Evolutionary conservation across 2,113 vertebrate genomes (phyloP).

Genomic region (Cheilinus undulatus): DNA sequence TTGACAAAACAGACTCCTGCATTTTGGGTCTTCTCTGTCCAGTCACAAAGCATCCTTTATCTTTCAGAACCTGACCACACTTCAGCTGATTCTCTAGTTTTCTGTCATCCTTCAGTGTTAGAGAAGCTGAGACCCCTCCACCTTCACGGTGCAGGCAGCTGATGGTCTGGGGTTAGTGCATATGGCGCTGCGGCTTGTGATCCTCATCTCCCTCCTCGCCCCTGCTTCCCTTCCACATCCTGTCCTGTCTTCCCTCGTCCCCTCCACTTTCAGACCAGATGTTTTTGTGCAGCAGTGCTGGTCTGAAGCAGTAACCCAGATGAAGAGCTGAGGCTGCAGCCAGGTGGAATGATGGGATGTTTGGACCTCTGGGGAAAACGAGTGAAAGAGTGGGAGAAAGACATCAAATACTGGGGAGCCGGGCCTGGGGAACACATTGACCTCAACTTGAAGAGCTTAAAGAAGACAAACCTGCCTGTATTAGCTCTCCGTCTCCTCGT

Average conservation of each 20-base stretch:
- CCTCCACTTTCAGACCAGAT: conserved; percentile 64
- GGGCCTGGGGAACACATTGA: conserved; percentile 60
- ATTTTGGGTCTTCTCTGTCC: background rate
- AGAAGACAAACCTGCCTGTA: conserved; percentile 34
- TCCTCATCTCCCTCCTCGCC: conserved; percentile 54
- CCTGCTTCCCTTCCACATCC: conserved; percentile 69
- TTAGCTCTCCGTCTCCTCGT: conserved; percentile 46
- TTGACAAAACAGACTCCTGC: no score
- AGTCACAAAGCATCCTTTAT: background rate
- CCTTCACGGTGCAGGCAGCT: conserved; percentile 40
- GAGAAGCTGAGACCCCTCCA: conserved; percentile 28
- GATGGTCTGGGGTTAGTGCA: conserved; percentile 48
- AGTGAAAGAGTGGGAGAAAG: conserved; percentile 19
- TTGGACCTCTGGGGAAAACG: conserved; percentile 43
- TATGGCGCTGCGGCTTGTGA: conserved; percentile 56
- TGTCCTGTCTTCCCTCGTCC: conserved; percentile 49
- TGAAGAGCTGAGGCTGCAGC: conserved; percentile 39
- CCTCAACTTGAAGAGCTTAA: conserved; percentile 8
- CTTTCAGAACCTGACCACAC: background rate
- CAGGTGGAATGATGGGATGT: conserved; percentile 68
- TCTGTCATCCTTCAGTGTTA: conserved; percentile 4
- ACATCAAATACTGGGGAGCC: conserved; percentile 22
- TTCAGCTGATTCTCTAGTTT: background rate
- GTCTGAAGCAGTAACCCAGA: conserved; percentile 60
- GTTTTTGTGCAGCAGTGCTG: conserved; percentile 61